Base-by-base conservation (phyloP, 1,140 invertebrate species). In the Sesamia nonagrioides region DNA sequence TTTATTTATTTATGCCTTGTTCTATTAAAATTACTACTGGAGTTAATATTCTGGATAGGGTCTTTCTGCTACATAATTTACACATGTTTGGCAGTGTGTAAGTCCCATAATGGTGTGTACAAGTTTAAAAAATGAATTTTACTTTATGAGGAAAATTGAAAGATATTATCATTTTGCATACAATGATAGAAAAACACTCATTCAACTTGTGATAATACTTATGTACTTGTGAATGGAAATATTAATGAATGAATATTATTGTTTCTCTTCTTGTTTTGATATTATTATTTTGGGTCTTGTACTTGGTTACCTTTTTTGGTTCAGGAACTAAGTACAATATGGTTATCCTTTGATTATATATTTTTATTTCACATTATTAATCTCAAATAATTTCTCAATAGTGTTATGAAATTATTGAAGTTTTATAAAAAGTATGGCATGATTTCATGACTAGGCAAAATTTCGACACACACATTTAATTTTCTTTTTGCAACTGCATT, bases 101-200 rank as follows among this genome's bases (percentile, higher is more conserved):
- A n/a, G n/a, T n/a, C 9, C 8, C 13, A 15, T 33, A 61, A 37
- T 35, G 27, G 15, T 61, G 37, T 35, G 35, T 15, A 40, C 27
- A 37, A 61, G 33, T 37, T 61, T 35, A 27, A 27, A 27, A 61
- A 61, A 27, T 37, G 21, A 35, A 35, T 61, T 61, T 61, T 15
- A 37, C 35, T 61, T 3, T n/a, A 35, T 35, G 58, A 37, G 58
- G 58, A 61, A 61, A 61, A 61, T 61, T 61, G 35, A 15, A n/a
- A n/a, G 54, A 58, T 61, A 35, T 61, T 61, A 37, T 61, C 33
- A 61, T 37, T n/a, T 61, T 61, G 27, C 60, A 61, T 40, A 61
- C 60, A 61, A 61, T 61, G 60, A 4, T 61, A 7, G 27, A 58
- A 17, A 2, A 13, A 37, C 15, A 61, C 35, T 61, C 60, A 61